A percentile compares a stretch with the other conserved stretches of the same genome.
phyloP scores from a whole-genome alignment of 2,888 invertebrate genomes.

The Melinaea marsaeus region DNA sequence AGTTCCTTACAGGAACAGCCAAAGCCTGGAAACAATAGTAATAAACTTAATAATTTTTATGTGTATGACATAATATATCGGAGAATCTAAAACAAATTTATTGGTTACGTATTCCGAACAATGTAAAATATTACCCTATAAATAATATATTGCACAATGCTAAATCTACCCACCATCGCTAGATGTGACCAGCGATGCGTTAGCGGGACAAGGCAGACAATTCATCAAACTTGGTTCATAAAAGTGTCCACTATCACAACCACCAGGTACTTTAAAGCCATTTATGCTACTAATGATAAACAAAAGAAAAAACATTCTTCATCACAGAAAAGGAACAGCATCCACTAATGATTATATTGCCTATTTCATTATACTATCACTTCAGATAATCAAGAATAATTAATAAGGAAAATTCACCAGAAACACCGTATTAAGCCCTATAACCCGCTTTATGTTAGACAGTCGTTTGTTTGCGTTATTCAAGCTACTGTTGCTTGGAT shows the following conservation, averaged over 20 bases:
- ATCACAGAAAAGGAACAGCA: not conserved
- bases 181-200: slow-evolving; percentile 54
- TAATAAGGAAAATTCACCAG: slow-evolving; percentile 11
- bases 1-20: slow-evolving; percentile 57
- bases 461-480: slow-evolving; percentile 28
- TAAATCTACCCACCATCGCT: slow-evolving; percentile 53
- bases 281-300: slow-evolving; percentile 24
- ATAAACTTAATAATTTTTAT: not conserved
- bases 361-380: not conserved
- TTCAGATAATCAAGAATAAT: not conserved
- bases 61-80: too few species aligned
- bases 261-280: slow-evolving; percentile 43
- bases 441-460: slow-evolving; percentile 13
- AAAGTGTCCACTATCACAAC: slow-evolving; percentile 50
- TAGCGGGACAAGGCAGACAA: slow-evolving; percentile 56
- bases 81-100: too few species aligned
- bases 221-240: slow-evolving; percentile 53
- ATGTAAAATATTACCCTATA: too few species aligned
- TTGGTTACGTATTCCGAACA: too few species aligned
- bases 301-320: slow-evolving; percentile 13
- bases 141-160: not conserved
- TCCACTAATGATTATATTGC: not conserved
- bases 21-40: slow-evolving; percentile 47
- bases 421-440: slow-evolving; percentile 13
- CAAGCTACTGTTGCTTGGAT: slow-evolving; percentile 23